phyloP scores from a whole-genome alignment of 1,140 invertebrate genomes.

The Coboldia fuscipes region DNA sequence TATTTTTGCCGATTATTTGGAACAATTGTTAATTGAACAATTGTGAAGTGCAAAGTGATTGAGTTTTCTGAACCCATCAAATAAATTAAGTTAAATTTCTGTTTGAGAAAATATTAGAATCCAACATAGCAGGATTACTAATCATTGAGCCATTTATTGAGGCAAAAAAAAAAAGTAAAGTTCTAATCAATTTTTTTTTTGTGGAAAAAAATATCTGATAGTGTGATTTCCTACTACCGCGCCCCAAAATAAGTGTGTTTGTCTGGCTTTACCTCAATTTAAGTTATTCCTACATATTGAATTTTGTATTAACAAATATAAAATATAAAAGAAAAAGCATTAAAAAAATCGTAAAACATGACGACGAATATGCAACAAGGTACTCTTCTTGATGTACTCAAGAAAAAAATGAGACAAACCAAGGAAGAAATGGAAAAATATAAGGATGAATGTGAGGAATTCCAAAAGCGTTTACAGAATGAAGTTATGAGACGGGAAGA shows the following conservation, averaged over 20 bases:
- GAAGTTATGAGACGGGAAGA: conserved; percentile 83
- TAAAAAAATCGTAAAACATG: conserved; percentile 37
- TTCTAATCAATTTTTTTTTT: no score
- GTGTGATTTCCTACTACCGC: conserved; percentile 1
- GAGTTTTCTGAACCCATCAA: no score
- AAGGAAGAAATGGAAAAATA: conserved; percentile 96
- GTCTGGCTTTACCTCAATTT: conserved; percentile 9
- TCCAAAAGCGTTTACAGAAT: conserved; percentile 70
- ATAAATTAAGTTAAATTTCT: no score
- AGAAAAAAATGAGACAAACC: conserved; percentile 97
- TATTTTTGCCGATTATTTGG: no score
- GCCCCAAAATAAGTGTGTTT: conserved; percentile 5
- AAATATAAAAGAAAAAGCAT: conserved; percentile 18
- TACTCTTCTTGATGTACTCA: conserved; percentile 81
- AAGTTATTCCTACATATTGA: conserved; percentile 6
- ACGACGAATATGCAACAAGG: conserved; percentile 68
- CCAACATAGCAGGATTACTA: no score
- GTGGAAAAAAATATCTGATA: no score
- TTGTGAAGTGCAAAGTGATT: no score
- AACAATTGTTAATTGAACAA: no score
- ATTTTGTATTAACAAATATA: no score
- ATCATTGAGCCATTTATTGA: no score
- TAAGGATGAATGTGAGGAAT: conserved; percentile 88
- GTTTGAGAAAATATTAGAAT: no score
- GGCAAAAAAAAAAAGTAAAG: no score